Base-by-base conservation (phyloP, 2,113 vertebrate genomes). In the Triplophysa rosa region DNA sequence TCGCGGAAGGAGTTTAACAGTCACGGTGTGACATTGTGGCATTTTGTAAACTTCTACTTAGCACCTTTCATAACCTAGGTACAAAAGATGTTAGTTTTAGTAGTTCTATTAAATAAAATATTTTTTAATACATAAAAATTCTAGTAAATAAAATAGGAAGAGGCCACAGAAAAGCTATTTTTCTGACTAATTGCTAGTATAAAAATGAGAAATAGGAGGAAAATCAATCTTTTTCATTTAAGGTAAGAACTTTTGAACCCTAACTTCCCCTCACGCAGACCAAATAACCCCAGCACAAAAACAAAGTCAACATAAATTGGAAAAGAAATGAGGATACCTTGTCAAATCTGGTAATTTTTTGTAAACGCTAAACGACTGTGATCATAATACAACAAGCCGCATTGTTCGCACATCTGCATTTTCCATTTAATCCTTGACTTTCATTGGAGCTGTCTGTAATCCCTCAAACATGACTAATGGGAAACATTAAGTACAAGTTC, bases 391-490 rank as follows among this genome's bases (percentile, higher is more conserved):
- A 91, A 90, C 80, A 81, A 84, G 80, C 80, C 49, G 40, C 79
- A 87, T 86, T 91, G 88, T 91, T 90, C 87, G 73, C 87, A 91
- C 90, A 92, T 92, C 91, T 93, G 92, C 80, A 87, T 90, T 93
- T 92, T 87, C 85, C 87, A 92, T 93, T 90, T 89, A 87, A 89
- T 91, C 87, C 90, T 83, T 87, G 88, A 91, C 87, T 90, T 91
- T 90, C 85, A 89, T 89, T 89, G 86, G 87, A 89, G 85, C 90
- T 85, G 89, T 90, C 90, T 91, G 89, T 89, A 91, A 92, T 92
- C 90, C 89, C 86, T 91, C 88, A 92, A 91, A 92, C 86, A 88
- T 90, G 89, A 91, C 90, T 91, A 92, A 92, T 90, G 87, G 89
- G 88, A 91, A 91, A 90, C 88, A 92, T 91, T 89, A 90, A 88